Percentiles rank a stretch among this genome's conserved stretches.
phyloP scores from a whole-genome alignment of 2,888 invertebrate species.

The Tolmerus cingulatus region DNA sequence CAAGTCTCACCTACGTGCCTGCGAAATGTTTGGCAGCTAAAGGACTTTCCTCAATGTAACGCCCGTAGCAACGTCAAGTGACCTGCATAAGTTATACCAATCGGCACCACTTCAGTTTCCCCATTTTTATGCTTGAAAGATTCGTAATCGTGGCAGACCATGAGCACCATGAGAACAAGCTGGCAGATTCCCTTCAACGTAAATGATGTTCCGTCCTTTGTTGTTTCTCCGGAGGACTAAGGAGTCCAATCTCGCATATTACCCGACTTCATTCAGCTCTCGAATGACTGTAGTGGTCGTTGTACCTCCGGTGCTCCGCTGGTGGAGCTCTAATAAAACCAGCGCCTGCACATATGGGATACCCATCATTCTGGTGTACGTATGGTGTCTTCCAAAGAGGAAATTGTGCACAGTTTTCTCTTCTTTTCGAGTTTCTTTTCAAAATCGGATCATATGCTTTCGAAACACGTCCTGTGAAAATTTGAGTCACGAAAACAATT shows the following conservation, averaged over 20 bases:
- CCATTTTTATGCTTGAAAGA: slow-evolving; percentile 21
- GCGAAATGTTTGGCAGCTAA: not conserved
- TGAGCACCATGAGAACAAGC: slow-evolving; percentile 7
- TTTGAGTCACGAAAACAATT: slow-evolving; percentile 65
- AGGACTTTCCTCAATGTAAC: not conserved
- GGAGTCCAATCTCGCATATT: slow-evolving; percentile 17
- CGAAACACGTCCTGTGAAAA: slow-evolving; percentile 62
- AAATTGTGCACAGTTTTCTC: slow-evolving; percentile 45
- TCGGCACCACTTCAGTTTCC: not conserved
- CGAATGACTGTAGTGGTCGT: not conserved
- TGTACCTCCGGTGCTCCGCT: slow-evolving; percentile 8
- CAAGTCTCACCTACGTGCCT: not conserved
- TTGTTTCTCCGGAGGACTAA: not conserved
- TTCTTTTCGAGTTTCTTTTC: slow-evolving; percentile 50
- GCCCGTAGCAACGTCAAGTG: not conserved
- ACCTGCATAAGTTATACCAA: not conserved
- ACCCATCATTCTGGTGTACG: slow-evolving; percentile 40
- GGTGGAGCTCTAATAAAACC: slow-evolving; percentile 41
- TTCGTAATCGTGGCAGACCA: slow-evolving; percentile 29
- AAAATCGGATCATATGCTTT: slow-evolving; percentile 64
- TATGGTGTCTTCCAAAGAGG: slow-evolving; percentile 27
- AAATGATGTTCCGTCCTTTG: slow-evolving; percentile 39
- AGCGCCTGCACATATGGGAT: slow-evolving; percentile 40
- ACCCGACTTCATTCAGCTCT: slow-evolving; percentile 15
- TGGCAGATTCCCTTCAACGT: slow-evolving; percentile 24